Percentiles rank a stretch among this genome's conserved stretches.
phyloP scores from a whole-genome alignment of 2,888 invertebrate species.

The Clistopyga incitator region DNA sequence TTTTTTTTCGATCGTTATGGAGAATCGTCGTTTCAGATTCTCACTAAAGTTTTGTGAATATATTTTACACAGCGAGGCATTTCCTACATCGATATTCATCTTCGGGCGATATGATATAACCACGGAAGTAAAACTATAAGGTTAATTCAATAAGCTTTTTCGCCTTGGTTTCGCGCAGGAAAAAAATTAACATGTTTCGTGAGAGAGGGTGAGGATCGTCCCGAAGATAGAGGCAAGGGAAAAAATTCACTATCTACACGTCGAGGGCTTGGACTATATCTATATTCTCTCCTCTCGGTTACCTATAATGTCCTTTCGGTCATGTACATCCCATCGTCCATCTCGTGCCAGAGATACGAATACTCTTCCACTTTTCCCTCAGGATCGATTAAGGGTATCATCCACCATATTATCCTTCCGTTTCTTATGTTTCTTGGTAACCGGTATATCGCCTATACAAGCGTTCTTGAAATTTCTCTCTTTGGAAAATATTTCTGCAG shows the following conservation, averaged over 20 bases:
- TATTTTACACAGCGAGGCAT: slow-evolving; percentile 21
- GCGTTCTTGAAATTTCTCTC: slow-evolving; percentile 42
- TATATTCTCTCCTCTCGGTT: slow-evolving; percentile 26
- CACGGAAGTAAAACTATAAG: slow-evolving; percentile 16
- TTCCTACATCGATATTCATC: slow-evolving; percentile 51
- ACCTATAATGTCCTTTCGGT: slow-evolving; percentile 49
- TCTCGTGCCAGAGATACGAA: slow-evolving; percentile 48
- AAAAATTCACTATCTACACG: slow-evolving; percentile 33
- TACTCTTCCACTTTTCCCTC: slow-evolving; percentile 45
- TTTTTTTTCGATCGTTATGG: slow-evolving; percentile 12
- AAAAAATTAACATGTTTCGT: slow-evolving; percentile 49
- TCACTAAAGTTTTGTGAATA: slow-evolving; percentile 53
- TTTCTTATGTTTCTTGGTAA: not conserved
- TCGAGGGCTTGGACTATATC: slow-evolving; percentile 40
- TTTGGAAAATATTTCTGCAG: not conserved
- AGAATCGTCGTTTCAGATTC: slow-evolving; percentile 38
- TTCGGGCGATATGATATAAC: slow-evolving; percentile 1
- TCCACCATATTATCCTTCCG: slow-evolving; percentile 1
- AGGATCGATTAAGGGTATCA: slow-evolving; percentile 62
- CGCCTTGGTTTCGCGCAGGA: slow-evolving; percentile 10
- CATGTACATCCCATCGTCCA: slow-evolving; percentile 54
- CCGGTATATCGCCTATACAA: not conserved
- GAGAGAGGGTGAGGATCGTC: not conserved
- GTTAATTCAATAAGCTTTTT: slow-evolving; percentile 48
- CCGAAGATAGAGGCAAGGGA: slow-evolving; percentile 11